Conservation (phyloP, 2,888 invertebrate species). For the Sphinx pinastri region DNA sequence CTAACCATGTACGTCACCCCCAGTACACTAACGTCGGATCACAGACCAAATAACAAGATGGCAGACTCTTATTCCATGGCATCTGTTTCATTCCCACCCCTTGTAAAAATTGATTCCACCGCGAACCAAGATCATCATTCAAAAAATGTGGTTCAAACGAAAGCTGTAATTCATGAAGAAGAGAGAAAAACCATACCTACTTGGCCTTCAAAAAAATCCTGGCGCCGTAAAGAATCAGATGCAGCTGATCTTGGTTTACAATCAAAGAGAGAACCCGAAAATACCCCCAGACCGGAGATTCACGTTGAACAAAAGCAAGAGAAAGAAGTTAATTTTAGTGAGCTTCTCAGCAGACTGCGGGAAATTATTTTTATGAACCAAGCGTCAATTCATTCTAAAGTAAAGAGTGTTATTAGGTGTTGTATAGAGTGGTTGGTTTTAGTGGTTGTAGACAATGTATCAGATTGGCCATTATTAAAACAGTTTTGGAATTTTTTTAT, state of each 20-base stretch:
- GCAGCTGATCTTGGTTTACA: no score
- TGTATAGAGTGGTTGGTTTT: constrained; percentile 29
- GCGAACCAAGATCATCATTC: no score
- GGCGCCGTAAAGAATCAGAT: not conserved
- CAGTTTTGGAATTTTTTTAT: not conserved
- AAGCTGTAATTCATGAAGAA: not conserved
- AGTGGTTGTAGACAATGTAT: constrained; percentile 20
- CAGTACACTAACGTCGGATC: not conserved
- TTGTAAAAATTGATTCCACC: no score
- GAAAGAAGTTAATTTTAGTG: constrained; percentile 15
- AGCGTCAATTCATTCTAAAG: constrained; percentile 12
- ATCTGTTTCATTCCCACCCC: no score
- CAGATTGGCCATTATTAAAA: constrained; percentile 18
- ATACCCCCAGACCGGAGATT: no score
- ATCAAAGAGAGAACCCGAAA: no score
- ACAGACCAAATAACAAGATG: not conserved
- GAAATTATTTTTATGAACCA: constrained; percentile 6
- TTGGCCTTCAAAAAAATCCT: not conserved
- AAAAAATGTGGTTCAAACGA: not conserved
- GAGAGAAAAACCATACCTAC: not conserved
- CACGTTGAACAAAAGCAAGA: no score
- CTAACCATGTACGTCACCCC: constrained; percentile 10
- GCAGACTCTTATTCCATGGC: no score
- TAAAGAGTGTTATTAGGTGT: constrained; percentile 22
- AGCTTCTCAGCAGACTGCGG: constrained; percentile 14